Percentiles rank a stretch among this genome's conserved stretches.
These are phyloP conservation scores for Eptesicus fuscus DNA, from an alignment of 2,113 vertebrate genomes.

Conservation along the genomic window DNA sequence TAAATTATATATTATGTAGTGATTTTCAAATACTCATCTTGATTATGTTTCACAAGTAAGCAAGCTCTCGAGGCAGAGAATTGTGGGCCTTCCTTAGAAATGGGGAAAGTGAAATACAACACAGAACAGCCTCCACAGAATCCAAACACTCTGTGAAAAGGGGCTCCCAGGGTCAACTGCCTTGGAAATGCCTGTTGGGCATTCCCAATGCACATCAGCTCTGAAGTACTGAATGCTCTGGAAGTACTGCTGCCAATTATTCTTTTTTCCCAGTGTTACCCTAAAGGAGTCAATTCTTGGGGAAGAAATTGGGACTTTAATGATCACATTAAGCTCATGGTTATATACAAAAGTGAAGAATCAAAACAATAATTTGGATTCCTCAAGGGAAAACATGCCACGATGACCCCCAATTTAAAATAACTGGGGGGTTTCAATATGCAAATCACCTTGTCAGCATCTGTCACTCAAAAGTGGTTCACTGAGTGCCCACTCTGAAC, in stretches of 20 bases:
- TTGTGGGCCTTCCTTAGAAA: background rate
- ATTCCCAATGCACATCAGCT: background rate
- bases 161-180: background rate
- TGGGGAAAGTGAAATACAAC: background rate
- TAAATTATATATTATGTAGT: background rate
- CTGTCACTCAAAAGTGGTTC: background rate
- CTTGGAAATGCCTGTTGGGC: background rate
- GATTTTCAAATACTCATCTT: slow-evolving; percentile 26
- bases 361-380: slow-evolving; percentile 35
- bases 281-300: background rate
- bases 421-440: background rate
- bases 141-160: background rate
- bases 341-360: background rate
- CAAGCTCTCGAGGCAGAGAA: background rate
- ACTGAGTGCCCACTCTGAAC: background rate
- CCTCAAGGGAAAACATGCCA: background rate
- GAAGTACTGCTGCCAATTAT: background rate
- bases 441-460: background rate
- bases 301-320: background rate
- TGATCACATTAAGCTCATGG: background rate
- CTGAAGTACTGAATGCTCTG: background rate
- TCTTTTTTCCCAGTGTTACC: background rate
- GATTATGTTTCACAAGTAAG: slow-evolving; percentile 33
- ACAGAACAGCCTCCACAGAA: background rate
- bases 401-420: background rate